phyloP scores from a whole-genome alignment of 2,888 invertebrate species.

The Smittia aterrima region DNA sequence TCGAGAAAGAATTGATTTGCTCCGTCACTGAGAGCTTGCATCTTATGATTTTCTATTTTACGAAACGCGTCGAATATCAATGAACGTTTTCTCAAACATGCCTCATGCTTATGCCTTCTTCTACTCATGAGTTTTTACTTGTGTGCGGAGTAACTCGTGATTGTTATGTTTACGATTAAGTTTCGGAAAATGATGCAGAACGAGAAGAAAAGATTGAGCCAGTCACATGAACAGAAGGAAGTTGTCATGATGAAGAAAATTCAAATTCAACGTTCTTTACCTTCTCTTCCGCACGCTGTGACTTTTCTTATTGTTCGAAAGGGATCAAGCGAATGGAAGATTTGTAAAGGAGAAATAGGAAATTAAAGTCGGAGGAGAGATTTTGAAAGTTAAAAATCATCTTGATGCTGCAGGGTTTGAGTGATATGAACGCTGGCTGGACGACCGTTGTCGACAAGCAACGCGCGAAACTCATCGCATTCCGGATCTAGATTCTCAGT shows the following conservation, averaged over 20 bases:
- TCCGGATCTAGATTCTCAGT: constrained; percentile 43
- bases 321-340: neutral
- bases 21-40: too few species aligned
- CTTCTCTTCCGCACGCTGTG: neutral
- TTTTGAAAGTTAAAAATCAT: constrained; percentile 22
- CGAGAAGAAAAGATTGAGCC: too few species aligned
- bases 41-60: too few species aligned
- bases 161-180: too few species aligned
- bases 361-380: neutral
- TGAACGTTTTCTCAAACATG: too few species aligned
- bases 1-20: too few species aligned
- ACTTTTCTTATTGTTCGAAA: neutral
- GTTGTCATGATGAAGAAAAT: neutral
- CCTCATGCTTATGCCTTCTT: too few species aligned
- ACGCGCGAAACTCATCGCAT: constrained; percentile 44
- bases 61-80: too few species aligned
- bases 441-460: constrained; percentile 45
- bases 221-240: too few species aligned
- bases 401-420: constrained; percentile 43
- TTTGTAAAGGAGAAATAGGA: neutral
- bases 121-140: too few species aligned
- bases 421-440: constrained; percentile 46
- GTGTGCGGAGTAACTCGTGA: too few species aligned
- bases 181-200: too few species aligned
- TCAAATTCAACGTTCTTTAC: neutral